Evolutionary conservation across 2,888 invertebrate genomes (phyloP).

Genomic region (Noctua janthina): DNA sequence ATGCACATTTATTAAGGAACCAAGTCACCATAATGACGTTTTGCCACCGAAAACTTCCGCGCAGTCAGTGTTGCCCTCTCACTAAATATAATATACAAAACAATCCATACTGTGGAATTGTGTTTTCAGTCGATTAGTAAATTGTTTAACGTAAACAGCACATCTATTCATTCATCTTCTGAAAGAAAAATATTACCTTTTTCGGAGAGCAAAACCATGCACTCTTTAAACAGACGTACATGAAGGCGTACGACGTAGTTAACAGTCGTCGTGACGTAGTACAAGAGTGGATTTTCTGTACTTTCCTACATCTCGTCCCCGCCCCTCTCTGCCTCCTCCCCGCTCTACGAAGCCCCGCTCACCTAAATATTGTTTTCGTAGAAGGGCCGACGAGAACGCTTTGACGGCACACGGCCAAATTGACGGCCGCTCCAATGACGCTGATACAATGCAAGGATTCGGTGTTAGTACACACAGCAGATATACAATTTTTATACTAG

Average conservation of each 20-base stretch:
- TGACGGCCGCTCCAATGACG: conserved; percentile 42
- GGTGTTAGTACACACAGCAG: not conserved
- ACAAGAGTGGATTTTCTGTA: conserved; percentile 29
- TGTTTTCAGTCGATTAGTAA: not conserved
- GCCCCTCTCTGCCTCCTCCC: conserved; percentile 8
- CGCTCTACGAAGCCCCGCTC: conserved; percentile 54
- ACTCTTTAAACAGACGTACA: not conserved
- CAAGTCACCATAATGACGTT: no score
- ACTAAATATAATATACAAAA: no score
- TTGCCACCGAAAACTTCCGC: no score
- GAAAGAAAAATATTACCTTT: not conserved
- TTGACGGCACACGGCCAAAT: conserved; percentile 43
- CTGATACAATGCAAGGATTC: conserved; percentile 38
- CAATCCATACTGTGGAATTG: no score
- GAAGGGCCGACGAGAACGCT: conserved; percentile 56
- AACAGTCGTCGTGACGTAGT: not conserved
- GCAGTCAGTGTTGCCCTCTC: no score
- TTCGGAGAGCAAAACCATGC: no score
- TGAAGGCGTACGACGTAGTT: not conserved
- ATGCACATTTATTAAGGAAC: no score
- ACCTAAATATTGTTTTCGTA: conserved; percentile 66
- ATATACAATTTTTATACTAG: not conserved
- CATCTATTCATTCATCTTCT: not conserved
- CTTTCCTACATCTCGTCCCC: not conserved
- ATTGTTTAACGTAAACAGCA: not conserved